Evolutionary conservation across 2,797 vertebrate genomes (phyloP).

Genomic region (Setipinna tenuifilis): DNA sequence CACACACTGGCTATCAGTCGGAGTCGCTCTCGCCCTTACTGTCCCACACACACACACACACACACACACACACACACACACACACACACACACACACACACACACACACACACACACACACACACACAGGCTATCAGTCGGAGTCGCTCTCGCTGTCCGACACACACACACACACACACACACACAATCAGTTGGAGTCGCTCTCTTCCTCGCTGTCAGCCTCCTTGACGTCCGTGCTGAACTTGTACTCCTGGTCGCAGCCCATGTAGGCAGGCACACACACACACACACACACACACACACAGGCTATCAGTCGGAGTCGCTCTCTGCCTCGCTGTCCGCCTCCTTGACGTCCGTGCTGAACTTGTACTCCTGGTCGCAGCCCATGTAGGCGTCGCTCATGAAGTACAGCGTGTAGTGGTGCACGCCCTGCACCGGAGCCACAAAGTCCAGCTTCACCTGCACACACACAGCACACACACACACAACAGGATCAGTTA

Average conservation of each 20-base stretch:
- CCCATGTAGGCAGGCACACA: conserved; percentile 86
- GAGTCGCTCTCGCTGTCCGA: too few species aligned
- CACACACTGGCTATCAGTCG: too few species aligned
- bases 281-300: too few species aligned
- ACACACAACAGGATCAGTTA: background rate
- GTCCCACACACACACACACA: too few species aligned
- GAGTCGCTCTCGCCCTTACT: too few species aligned
- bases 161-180: too few species aligned
- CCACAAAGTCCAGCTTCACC: conserved; percentile 97
- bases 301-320: conserved; percentile 81
- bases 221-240: conserved; percentile 94
- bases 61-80: too few species aligned
- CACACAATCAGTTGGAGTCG: too few species aligned
- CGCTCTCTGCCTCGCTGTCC: conserved; percentile 89
- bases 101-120: background rate
- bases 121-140: too few species aligned
- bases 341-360: conserved; percentile 94
- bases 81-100: too few species aligned
- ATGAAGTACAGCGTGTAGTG: conserved; percentile 98
- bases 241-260: conserved; percentile 98
- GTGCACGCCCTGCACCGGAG: conserved; percentile 88
- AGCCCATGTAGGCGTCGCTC: conserved; percentile 99
- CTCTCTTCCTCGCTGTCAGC: conserved; percentile 91
- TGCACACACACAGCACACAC: conserved; percentile 49
- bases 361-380: conserved; percentile 98